Evolutionary conservation across 2,888 invertebrate genomes (phyloP).

Genomic region (Syritta pipiens): DNA sequence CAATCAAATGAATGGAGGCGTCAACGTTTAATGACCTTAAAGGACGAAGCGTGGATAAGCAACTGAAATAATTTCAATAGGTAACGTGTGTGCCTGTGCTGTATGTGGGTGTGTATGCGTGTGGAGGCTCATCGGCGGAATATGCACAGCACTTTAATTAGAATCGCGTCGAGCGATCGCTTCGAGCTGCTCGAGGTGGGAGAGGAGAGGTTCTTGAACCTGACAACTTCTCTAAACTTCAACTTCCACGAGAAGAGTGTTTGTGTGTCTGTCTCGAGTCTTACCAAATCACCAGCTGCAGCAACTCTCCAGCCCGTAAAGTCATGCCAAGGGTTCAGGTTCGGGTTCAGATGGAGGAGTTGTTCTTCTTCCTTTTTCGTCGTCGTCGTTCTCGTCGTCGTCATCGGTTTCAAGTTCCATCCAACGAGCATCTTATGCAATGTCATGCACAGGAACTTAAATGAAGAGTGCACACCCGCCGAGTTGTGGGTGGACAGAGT

Average conservation of each 20-base stretch:
- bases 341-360: slow-evolving; percentile 33
- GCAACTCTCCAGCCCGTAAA: slow-evolving; percentile 12
- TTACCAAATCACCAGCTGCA: slow-evolving; percentile 44
- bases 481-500: slow-evolving; percentile 35
- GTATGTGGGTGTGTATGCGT: slow-evolving; percentile 1
- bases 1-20: slow-evolving; percentile 67
- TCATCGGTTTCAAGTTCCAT: slow-evolving; percentile 32
- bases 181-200: neutral
- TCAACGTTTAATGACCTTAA: slow-evolving; percentile 76
- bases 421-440: slow-evolving; percentile 50
- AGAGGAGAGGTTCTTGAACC: slow-evolving; percentile 54
- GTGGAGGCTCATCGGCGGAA: slow-evolving; percentile 21
- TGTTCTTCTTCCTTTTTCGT: neutral
- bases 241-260: slow-evolving; percentile 15
- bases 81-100: slow-evolving; percentile 20
- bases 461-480: slow-evolving; percentile 34
- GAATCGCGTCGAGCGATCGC: slow-evolving; percentile 47
- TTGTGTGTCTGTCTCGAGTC: slow-evolving; percentile 29
- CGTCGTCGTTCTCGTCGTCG: neutral
- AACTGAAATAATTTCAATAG: slow-evolving; percentile 67
- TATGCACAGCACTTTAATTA: slow-evolving; percentile 61
- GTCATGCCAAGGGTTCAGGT: slow-evolving; percentile 44
- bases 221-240: slow-evolving; percentile 43
- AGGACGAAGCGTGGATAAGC: slow-evolving; percentile 73
- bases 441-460: slow-evolving; percentile 61